A percentile compares a stretch with the other conserved stretches of the same genome.
These are phyloP conservation scores for Tineola bisselliella DNA, from an alignment of 2,888 invertebrate species.

Conservation along the genomic window DNA sequence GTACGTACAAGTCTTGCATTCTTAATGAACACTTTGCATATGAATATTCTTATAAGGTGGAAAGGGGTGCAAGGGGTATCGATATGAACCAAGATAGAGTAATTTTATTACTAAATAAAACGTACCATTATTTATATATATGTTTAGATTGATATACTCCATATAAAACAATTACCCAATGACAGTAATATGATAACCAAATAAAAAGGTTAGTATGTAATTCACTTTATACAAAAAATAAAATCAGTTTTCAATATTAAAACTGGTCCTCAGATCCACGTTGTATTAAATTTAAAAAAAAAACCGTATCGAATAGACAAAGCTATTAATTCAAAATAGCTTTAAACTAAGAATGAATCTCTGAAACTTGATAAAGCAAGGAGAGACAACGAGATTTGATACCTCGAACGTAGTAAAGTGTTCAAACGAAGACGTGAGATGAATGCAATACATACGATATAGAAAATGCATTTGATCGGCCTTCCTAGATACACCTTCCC, in stretches of 20 bases:
- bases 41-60: slow-evolving; percentile 11
- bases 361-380: neutral
- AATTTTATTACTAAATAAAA: neutral
- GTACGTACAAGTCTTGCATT: slow-evolving; percentile 7
- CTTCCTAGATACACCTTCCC: too few species aligned
- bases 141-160: too few species aligned
- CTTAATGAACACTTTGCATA: slow-evolving; percentile 13
- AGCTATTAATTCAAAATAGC: neutral
- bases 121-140: too few species aligned
- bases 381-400: neutral
- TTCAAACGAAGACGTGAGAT: neutral
- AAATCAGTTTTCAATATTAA: too few species aligned
- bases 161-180: too few species aligned
- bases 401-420: neutral
- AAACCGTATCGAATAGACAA: too few species aligned
- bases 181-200: too few species aligned
- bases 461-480: neutral
- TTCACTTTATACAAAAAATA: too few species aligned
- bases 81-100: slow-evolving; percentile 1
- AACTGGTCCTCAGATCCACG: too few species aligned
- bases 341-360: neutral
- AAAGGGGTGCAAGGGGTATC: neutral
- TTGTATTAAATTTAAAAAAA: too few species aligned
- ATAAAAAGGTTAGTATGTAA: too few species aligned
- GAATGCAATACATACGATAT: neutral